Evolutionary conservation across 2,888 invertebrate species (phyloP).

Genomic region (Hydriomena furcata): DNA sequence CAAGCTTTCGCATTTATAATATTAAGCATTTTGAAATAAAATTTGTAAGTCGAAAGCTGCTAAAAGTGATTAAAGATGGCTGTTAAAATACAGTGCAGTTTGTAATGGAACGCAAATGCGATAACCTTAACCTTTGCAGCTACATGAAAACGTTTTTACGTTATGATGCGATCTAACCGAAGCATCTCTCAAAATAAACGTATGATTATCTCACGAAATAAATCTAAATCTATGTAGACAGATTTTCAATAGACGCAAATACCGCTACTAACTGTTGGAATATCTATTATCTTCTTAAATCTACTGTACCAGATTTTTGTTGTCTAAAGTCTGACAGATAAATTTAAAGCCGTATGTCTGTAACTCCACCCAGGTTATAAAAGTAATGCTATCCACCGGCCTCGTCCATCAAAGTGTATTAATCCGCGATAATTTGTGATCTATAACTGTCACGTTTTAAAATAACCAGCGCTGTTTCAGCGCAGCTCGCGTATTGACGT

Average conservation of each 20-base stretch:
- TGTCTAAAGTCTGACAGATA: neutral
- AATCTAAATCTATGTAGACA: no score
- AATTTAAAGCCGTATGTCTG: neutral
- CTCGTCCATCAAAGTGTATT: slow-evolving; percentile 20
- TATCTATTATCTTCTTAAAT: neutral
- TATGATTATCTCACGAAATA: no score
- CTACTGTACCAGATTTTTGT: neutral
- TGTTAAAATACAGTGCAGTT: no score
- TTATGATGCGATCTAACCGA: no score
- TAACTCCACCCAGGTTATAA: slow-evolving; percentile 1
- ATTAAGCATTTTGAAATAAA: no score
- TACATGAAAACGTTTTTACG: no score
- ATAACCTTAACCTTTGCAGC: neutral
- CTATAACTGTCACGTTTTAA: slow-evolving; percentile 32
- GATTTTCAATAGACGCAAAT: neutral
- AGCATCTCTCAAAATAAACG: no score
- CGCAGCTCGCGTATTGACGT: slow-evolving; percentile 50
- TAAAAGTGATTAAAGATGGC: no score
- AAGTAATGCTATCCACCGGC: neutral
- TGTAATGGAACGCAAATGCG: no score
- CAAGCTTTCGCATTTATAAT: no score
- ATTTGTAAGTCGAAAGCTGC: no score
- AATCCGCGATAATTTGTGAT: slow-evolving; percentile 28
- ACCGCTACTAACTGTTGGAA: neutral
- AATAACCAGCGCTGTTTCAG: slow-evolving; percentile 32